Base-by-base conservation (phyloP, 2,888 invertebrate genomes). In the Acleris sparsana region DNA sequence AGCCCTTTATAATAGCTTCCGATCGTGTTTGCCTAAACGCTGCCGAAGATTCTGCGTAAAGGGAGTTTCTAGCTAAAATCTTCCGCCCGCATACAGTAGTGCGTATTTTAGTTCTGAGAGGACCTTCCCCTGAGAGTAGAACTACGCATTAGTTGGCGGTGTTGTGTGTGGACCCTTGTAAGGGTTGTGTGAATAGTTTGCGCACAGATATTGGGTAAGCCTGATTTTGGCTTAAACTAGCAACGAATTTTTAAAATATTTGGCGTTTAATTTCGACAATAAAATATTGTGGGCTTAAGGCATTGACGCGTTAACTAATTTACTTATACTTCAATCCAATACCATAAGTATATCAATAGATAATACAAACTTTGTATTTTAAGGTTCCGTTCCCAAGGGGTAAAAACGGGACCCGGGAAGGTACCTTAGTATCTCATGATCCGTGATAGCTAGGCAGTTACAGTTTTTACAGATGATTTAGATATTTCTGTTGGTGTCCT, bases 171-270 rank as follows among this genome's bases (percentile, higher is more conserved):
- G 20, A 13, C 22, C 55, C 43, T 39, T 39, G 6, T 29, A 29
- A 29, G 33, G 22, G 43, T 49, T 51, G 49, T 44, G 56, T 56
- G 43, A 51, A 62, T 62, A 62, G 49, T 56, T 62, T 39, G 33
- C 17, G 22, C 7, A 43, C 43, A 44, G 51, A 56, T 51, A 18
- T 25, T 49, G 48, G 22, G 20, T 29, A 18, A 13, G 16, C 49
- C 3, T 49, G 49, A 46, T 53, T 18, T n/a, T 48, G 20, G 22
- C n/a, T 49, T 13, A 39, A 53, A 29, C 17, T 61, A 22, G 6
- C 17, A 11, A 55, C 16, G 43, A 53, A 39, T 48, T 53, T 29
- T 44, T 53, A 17, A 61, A 61, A 53, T 62, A 48, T 48, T 56
- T 62, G 18, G 3, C 20, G 53, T 17, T n/a, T 48, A 43, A 55